Percentiles rank a stretch among this genome's conserved stretches.
phyloP scores from a whole-genome alignment of 2,113 vertebrate genomes.

The Balaeniceps rex region DNA sequence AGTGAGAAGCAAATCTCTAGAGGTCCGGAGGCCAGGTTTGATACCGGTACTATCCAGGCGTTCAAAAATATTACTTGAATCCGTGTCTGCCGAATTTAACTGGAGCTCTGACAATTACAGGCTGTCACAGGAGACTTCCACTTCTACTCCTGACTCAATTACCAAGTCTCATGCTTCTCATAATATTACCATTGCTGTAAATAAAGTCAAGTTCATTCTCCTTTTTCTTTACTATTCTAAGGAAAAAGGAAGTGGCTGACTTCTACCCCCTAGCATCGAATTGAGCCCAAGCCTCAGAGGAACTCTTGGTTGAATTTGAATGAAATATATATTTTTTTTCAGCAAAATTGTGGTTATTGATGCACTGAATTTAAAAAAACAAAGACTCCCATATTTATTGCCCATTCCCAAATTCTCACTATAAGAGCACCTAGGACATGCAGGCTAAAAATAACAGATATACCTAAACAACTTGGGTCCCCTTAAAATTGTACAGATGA shows the following conservation, averaged over 20 bases:
- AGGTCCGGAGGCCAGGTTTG: neutral
- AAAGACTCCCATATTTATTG: neutral
- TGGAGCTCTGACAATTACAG: neutral
- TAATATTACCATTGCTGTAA: neutral
- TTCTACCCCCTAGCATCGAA: neutral
- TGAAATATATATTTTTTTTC: neutral
- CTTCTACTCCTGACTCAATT: conserved; percentile 5
- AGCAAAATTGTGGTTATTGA: neutral
- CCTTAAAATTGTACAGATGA: neutral
- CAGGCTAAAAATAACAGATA: neutral
- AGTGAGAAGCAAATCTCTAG: neutral
- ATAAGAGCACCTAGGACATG: neutral
- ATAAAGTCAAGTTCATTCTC: neutral
- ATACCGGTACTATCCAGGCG: neutral
- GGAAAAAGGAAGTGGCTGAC: neutral
- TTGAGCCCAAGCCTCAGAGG: neutral
- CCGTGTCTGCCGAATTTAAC: neutral
- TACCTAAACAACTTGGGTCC: neutral
- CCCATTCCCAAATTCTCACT: neutral
- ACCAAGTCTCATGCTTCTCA: neutral
- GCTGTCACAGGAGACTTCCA: conserved; percentile 8
- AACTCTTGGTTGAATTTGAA: neutral
- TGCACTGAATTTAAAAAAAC: neutral
- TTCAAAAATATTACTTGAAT: neutral
- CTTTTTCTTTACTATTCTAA: neutral